These are phyloP conservation scores for Dynastes grantii DNA, from an alignment of 2,888 invertebrate genomes.

Conservation along the genomic window DNA sequence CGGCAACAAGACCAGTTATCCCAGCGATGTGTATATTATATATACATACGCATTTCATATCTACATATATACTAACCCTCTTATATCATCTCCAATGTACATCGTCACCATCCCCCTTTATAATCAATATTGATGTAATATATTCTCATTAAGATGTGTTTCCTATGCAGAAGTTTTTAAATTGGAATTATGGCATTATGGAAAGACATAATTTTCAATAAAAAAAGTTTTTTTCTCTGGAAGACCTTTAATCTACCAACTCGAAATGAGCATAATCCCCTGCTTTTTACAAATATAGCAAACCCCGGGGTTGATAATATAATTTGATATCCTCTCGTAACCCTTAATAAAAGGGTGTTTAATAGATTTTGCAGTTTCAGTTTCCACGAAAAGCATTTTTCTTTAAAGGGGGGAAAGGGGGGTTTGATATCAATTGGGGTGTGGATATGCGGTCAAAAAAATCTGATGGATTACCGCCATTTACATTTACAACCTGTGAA, in stretches of 20 bases:
- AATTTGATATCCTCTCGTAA: too few relatives aligned
- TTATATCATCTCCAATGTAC: constrained; percentile 10
- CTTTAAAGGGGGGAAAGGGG: constrained; percentile 16
- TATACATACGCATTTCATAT: constrained; percentile 24
- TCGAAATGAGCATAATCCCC: background rate
- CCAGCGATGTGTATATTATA: constrained; percentile 24
- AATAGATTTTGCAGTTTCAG: too few relatives aligned
- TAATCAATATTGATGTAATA: constrained; percentile 40
- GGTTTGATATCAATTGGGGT: background rate
- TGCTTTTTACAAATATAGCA: background rate
- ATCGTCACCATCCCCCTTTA: background rate
- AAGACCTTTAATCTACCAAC: background rate
- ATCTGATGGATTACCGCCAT: background rate
- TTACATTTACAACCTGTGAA: background rate
- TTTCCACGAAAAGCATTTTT: constrained; percentile 36
- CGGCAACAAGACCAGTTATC: constrained; percentile 61
- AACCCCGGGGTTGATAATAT: constrained; percentile 62
- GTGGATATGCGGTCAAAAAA: constrained; percentile 5
- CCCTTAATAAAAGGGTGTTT: too few relatives aligned
- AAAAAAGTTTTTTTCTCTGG: background rate
- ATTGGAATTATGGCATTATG: constrained; percentile 8
- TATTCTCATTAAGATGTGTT: constrained; percentile 28
- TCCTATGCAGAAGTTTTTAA: constrained; percentile 7
- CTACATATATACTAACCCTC: constrained; percentile 28
- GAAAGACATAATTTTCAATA: too few relatives aligned